Conservation (phyloP, 1,140 invertebrate genomes). For the Sarcophaga peregrina region DNA sequence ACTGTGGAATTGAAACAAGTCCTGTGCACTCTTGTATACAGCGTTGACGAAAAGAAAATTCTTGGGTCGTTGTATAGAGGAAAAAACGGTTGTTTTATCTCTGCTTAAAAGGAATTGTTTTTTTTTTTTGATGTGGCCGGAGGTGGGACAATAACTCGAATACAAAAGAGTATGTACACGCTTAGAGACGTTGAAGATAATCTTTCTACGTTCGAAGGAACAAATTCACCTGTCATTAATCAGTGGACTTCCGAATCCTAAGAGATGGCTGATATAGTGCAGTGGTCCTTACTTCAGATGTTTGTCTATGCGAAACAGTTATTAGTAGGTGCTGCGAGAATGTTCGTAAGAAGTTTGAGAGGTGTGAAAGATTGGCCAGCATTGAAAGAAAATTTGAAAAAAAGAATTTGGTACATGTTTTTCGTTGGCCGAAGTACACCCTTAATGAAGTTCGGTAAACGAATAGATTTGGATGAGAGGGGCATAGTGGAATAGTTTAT, state of each 20-base stretch:
- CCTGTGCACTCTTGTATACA: too few species aligned
- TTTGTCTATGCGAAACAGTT: background rate
- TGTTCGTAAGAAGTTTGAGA: background rate
- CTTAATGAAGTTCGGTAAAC: background rate
- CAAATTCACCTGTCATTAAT: background rate
- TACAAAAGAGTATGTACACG: background rate
- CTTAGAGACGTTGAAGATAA: background rate
- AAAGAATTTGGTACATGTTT: background rate
- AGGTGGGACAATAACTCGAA: background rate
- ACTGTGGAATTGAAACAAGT: too few species aligned
- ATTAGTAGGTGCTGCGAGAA: background rate
- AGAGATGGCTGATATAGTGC: background rate
- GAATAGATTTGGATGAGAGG: slow-evolving; percentile 7
- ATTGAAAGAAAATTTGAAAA: background rate
- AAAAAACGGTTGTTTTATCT: too few species aligned
- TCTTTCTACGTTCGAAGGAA: background rate
- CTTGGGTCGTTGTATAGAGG: too few species aligned
- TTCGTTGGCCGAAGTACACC: background rate
- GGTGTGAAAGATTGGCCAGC: background rate
- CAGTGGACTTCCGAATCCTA: background rate
- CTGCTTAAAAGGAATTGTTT: slow-evolving; percentile 62
- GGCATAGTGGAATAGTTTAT: background rate
- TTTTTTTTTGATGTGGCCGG: background rate
- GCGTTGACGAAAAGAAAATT: too few species aligned
- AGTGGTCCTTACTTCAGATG: background rate